Conservation (phyloP, 2,113 vertebrate genomes). For the Nothoprocta perdicaria region DNA sequence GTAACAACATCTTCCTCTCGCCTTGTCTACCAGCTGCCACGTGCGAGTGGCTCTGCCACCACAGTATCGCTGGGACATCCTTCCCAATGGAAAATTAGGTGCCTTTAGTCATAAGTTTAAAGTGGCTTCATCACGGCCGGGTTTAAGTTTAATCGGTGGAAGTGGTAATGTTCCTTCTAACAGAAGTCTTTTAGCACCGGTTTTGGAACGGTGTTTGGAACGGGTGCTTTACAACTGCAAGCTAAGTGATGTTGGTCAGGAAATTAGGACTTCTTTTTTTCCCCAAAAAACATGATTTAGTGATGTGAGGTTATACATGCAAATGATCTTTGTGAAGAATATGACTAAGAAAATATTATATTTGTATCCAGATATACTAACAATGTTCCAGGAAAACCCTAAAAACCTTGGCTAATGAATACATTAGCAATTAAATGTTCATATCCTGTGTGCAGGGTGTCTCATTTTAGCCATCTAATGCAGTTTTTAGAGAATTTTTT, state of each 20-base stretch:
- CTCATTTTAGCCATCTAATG: conserved; percentile 44
- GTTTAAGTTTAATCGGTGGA: background rate
- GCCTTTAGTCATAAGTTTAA: background rate
- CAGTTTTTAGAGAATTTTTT: conserved; percentile 45
- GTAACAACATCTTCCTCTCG: background rate
- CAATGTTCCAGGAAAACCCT: background rate
- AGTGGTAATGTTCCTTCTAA: background rate
- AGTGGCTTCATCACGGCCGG: background rate
- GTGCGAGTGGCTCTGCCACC: background rate
- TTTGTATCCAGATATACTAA: background rate
- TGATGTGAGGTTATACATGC: background rate
- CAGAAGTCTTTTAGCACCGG: background rate
- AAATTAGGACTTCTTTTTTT: background rate
- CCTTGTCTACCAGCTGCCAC: background rate
- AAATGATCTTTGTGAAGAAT: background rate
- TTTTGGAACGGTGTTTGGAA: background rate
- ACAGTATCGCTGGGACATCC: background rate
- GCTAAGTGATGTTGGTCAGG: background rate
- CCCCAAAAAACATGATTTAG: background rate
- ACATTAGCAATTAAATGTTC: conserved; percentile 6
- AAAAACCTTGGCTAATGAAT: background rate
- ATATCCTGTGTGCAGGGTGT: background rate
- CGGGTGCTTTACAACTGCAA: background rate
- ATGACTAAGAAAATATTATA: background rate
- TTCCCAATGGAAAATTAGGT: background rate